phyloP scores from a whole-genome alignment of 2,888 invertebrate species.

The Actias luna region DNA sequence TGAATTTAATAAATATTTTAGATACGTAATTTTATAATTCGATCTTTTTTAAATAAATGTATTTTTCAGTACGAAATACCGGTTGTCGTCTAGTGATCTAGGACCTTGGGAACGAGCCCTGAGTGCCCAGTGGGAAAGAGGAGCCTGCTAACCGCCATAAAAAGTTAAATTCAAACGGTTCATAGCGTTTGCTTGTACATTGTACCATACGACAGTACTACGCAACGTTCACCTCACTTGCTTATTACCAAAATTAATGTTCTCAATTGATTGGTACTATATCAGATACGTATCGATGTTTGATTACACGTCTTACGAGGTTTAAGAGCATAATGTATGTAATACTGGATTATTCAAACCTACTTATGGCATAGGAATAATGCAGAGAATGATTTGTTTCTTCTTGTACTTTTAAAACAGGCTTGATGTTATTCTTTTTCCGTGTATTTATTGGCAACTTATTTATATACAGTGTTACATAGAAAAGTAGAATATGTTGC shows the following conservation, averaged over 20 bases:
- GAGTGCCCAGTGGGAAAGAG: no score
- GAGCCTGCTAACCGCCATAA: no score
- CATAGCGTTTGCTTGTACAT: neutral
- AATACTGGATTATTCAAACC: neutral
- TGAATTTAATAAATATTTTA: no score
- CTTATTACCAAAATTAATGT: slow-evolving; percentile 11
- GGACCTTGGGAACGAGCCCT: no score
- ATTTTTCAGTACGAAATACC: no score
- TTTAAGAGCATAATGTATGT: neutral
- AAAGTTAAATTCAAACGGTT: neutral
- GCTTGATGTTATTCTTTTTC: neutral
- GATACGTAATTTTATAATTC: no score
- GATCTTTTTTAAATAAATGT: no score
- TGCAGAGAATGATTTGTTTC: neutral
- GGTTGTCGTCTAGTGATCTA: no score
- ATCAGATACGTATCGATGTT: slow-evolving; percentile 8
- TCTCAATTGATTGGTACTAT: slow-evolving; percentile 7
- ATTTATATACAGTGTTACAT: no score
- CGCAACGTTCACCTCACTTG: slow-evolving; percentile 2
- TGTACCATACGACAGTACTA: neutral
- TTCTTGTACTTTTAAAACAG: neutral
- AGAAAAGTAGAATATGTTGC: no score
- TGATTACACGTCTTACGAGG: slow-evolving; percentile 1
- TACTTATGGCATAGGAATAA: neutral
- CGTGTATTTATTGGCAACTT: no score